Percentiles rank a stretch among this genome's conserved stretches.
Evolutionary conservation across 2,113 vertebrate genomes (phyloP).

Genomic region (Romanogobio albipinnatus): DNA sequence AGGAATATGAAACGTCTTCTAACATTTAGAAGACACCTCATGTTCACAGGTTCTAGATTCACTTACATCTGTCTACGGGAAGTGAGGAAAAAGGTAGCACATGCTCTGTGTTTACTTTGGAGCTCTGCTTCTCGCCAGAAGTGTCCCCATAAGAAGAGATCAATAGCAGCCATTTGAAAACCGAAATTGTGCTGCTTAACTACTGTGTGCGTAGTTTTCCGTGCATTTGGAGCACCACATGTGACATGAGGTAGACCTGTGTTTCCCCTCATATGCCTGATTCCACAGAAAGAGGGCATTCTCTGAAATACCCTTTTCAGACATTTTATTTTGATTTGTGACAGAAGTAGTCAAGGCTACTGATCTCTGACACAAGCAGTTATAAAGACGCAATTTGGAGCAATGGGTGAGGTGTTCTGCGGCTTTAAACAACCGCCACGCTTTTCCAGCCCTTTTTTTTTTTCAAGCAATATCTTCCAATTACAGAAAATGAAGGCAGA

Average conservation of each 20-base stretch:
- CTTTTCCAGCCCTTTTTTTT: conserved; percentile 64
- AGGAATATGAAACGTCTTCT: no score
- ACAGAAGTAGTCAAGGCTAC: conserved; percentile 72
- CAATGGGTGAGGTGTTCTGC: conserved; percentile 67
- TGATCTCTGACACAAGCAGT: conserved; percentile 68
- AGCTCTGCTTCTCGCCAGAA: conserved; percentile 64
- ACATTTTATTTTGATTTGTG: conserved; percentile 73
- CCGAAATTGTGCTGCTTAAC: conserved; percentile 66
- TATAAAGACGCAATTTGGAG: conserved; percentile 60
- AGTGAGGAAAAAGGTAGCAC: conserved; percentile 60
- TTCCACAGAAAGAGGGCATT: conserved; percentile 62
- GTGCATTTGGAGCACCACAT: conserved; percentile 63
- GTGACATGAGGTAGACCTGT: conserved; percentile 60
- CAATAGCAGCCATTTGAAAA: conserved; percentile 68
- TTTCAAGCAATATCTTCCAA: conserved; percentile 62
- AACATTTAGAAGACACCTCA: conserved; percentile 53
- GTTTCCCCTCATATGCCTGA: conserved; percentile 63
- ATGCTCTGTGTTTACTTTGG: conserved; percentile 66
- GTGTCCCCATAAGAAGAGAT: conserved; percentile 66
- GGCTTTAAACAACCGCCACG: conserved; percentile 67
- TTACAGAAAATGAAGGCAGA: conserved; percentile 73
- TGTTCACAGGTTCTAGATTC: conserved; percentile 60
- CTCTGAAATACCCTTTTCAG: conserved; percentile 67
- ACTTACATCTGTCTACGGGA: conserved; percentile 66
- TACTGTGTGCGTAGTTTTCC: conserved; percentile 70